A percentile compares a stretch with the other conserved stretches of the same genome.
These are phyloP conservation scores for Lemur catta DNA, from an alignment of 2,797 vertebrate species.

Conservation along the genomic window DNA sequence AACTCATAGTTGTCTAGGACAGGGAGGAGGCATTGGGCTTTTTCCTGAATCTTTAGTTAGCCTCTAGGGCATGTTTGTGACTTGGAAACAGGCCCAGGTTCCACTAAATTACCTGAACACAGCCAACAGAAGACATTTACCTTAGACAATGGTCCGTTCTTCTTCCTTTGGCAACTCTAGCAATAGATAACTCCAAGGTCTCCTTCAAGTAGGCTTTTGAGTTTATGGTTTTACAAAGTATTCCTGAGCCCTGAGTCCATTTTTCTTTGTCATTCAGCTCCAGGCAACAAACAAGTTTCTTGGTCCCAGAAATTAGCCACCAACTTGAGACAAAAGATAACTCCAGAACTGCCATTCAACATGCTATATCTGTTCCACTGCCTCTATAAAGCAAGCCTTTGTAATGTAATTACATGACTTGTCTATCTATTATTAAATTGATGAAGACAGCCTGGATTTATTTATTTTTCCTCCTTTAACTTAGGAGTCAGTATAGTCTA, in stretches of 20 bases:
- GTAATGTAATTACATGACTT: conserved; percentile 73
- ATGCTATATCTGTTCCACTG: conserved; percentile 63
- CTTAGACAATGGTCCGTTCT: not conserved
- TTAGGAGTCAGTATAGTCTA: not conserved
- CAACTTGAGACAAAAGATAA: conserved; percentile 71
- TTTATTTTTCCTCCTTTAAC: conserved; percentile 50
- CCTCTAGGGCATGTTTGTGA: not conserved
- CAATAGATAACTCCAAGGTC: not conserved
- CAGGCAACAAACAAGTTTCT: conserved; percentile 60
- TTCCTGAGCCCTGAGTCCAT: conserved; percentile 37
- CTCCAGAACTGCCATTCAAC: conserved; percentile 65
- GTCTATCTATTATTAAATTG: conserved; percentile 57
- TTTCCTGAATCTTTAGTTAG: not conserved
- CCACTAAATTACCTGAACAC: not conserved
- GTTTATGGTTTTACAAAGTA: conserved; percentile 46
- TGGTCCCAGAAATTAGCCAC: conserved; percentile 70
- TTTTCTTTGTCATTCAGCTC: conserved; percentile 62
- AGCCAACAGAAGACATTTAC: not conserved
- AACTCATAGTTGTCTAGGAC: not conserved
- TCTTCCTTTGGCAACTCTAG: conserved; percentile 43
- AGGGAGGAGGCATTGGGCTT: not conserved
- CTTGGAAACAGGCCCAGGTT: not conserved
- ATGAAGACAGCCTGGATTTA: conserved; percentile 53
- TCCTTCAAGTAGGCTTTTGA: conserved; percentile 43
- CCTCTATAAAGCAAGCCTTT: conserved; percentile 63